Conservation (phyloP, 1,140 invertebrate species). For the Drosophila neocordata region DNA sequence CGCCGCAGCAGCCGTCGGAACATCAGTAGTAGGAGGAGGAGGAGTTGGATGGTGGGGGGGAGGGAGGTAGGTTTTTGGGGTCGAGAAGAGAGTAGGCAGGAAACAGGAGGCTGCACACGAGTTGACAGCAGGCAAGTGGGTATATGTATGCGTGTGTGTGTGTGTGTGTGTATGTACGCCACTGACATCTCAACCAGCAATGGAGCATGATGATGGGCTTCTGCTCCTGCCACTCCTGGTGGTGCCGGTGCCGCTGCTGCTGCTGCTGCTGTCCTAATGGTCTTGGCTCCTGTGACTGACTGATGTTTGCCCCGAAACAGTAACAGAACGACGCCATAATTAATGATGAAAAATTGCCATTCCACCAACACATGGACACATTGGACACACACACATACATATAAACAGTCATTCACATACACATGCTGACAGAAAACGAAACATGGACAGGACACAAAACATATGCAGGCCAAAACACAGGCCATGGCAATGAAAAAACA, state of each 20-base stretch:
- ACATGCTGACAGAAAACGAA: not conserved
- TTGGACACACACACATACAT: conserved; percentile 22
- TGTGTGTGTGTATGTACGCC: conserved; percentile 27
- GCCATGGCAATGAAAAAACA: conserved; percentile 9
- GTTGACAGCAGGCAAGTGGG: conserved; percentile 73
- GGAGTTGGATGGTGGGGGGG: not conserved
- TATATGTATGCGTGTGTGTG: conserved; percentile 34
- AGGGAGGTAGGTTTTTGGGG: not conserved
- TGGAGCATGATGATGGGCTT: conserved; percentile 36
- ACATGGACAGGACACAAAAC: conserved; percentile 42
- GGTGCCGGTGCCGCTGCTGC: not conserved
- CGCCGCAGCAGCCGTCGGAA: not conserved
- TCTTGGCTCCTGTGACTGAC: conserved; percentile 74
- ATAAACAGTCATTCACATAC: conserved; percentile 11
- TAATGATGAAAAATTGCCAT: conserved; percentile 80
- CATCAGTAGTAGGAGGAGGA: not conserved
- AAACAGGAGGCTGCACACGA: conserved; percentile 36
- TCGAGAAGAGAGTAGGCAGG: conserved; percentile 12
- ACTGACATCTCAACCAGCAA: conserved; percentile 68
- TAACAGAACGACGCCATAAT: conserved; percentile 68
- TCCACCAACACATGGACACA: conserved; percentile 36
- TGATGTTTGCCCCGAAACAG: conserved; percentile 70
- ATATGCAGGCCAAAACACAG: conserved; percentile 51
- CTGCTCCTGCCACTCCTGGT: conserved; percentile 5
- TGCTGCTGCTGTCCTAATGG: conserved; percentile 58